Conservation (phyloP, 2,797 vertebrate species). For the Morus bassanus region DNA sequence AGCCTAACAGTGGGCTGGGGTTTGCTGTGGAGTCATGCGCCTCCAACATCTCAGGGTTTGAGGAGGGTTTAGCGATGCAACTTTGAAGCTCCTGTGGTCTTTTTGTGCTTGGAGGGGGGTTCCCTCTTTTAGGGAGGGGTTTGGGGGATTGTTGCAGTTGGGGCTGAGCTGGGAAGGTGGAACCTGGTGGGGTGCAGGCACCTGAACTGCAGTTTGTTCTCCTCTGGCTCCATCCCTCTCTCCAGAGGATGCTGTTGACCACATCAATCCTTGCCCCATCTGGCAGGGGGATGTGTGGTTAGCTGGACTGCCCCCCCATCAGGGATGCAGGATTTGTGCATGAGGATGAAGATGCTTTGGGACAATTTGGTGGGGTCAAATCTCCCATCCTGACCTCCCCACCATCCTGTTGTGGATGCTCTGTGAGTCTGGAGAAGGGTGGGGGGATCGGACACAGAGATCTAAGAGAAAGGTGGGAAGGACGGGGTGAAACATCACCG, state of each 20-base stretch:
- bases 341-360: not conserved
- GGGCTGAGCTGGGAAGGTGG: not conserved
- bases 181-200: not conserved
- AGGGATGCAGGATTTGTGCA: not conserved
- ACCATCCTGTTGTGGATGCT: not conserved
- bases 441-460: not conserved
- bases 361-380: not conserved
- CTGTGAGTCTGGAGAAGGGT: not conserved
- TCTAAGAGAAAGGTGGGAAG: not conserved
- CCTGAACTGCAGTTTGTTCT: not conserved
- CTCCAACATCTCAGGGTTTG: not conserved
- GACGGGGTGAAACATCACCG: not conserved
- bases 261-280: not conserved
- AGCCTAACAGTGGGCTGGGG: fast-evolving
- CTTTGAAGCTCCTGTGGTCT: not conserved
- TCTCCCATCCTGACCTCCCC: not conserved
- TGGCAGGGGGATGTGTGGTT: too few relatives aligned
- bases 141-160: not conserved
- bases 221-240: not conserved
- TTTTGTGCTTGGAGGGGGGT: not conserved
- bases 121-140: not conserved
- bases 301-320: too few relatives aligned
- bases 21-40: not conserved
- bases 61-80: not conserved
- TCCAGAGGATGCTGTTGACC: not conserved